Conservation (phyloP, 2,113 vertebrate species). For the Notothenia rossii region DNA sequence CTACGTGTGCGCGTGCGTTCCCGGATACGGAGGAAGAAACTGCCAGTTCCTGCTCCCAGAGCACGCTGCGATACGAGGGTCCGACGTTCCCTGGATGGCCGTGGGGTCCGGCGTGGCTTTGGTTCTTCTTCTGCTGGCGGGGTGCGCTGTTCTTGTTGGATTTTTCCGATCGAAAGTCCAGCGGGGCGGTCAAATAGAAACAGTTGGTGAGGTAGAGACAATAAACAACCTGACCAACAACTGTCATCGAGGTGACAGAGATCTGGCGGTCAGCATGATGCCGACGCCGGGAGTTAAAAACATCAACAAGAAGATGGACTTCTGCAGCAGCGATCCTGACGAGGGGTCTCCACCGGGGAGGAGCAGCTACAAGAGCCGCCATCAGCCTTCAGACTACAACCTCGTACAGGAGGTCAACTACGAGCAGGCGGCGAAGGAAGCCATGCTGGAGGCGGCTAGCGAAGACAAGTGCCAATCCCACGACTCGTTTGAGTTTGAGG, state of each 20-base stretch:
- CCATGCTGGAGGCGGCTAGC: constrained; percentile 85
- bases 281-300: constrained; percentile 94
- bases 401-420: constrained; percentile 92
- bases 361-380: constrained; percentile 89
- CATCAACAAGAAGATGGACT: constrained; percentile 97
- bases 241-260: constrained; percentile 92
- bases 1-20: constrained; percentile 94
- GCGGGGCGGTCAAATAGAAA: constrained; percentile 84
- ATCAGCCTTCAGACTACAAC: constrained; percentile 92
- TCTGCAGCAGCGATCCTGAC: constrained; percentile 86
- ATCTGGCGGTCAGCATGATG: constrained; percentile 88
- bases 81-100: constrained; percentile 94
- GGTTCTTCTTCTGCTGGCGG: constrained; percentile 92
- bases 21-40: constrained; percentile 93
- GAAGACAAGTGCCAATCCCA: constrained; percentile 84
- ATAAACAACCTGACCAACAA: constrained; percentile 97
- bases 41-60: constrained; percentile 97
- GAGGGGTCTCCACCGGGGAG: constrained; percentile 90
- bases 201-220: constrained; percentile 89
- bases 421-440: constrained; percentile 87
- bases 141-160: constrained; percentile 89
- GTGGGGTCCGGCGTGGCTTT: constrained; percentile 91
- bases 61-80: constrained; percentile 76
- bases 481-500: constrained; percentile 85
- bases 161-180: constrained; percentile 90